These are phyloP conservation scores for Opisthograptis luteolata DNA, from an alignment of 2,888 invertebrate species.

Conservation along the genomic window DNA sequence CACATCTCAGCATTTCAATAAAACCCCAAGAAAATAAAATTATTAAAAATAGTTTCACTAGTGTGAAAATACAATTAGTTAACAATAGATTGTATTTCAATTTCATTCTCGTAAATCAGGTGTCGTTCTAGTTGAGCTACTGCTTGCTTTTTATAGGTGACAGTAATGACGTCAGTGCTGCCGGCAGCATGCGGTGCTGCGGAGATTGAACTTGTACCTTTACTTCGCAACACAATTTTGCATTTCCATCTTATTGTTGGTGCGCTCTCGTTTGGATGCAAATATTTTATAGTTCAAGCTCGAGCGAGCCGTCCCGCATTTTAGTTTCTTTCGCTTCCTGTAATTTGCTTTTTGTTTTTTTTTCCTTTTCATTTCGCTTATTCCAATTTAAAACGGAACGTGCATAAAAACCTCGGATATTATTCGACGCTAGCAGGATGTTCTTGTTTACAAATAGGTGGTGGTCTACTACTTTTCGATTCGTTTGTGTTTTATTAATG, in stretches of 20 bases:
- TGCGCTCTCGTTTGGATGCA: slow-evolving; percentile 74
- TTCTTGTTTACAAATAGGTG: slow-evolving; percentile 34
- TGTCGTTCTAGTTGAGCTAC: no score
- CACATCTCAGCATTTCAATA: no score
- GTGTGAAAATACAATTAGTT: no score
- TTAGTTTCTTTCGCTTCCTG: slow-evolving; percentile 71
- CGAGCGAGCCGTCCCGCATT: slow-evolving; percentile 61
- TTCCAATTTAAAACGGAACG: slow-evolving; percentile 67
- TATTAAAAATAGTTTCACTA: no score
- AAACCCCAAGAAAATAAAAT: no score
- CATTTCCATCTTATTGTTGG: slow-evolving; percentile 78
- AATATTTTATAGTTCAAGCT: slow-evolving; percentile 77
- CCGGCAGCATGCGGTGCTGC: no score
- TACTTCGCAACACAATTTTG: slow-evolving; percentile 59
- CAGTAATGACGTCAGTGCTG: no score
- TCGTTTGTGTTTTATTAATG: slow-evolving; percentile 2
- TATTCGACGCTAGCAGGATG: slow-evolving; percentile 40
- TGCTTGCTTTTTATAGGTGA: no score
- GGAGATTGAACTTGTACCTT: no score
- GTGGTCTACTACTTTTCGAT: neutral
- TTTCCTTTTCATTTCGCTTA: slow-evolving; percentile 61
- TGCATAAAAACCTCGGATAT: slow-evolving; percentile 54
- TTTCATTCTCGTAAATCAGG: no score
- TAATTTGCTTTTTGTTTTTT: slow-evolving; percentile 70
- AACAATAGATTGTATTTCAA: no score